Conservation (phyloP, 1,140 invertebrate genomes). For the Habropoda laboriosa region DNA sequence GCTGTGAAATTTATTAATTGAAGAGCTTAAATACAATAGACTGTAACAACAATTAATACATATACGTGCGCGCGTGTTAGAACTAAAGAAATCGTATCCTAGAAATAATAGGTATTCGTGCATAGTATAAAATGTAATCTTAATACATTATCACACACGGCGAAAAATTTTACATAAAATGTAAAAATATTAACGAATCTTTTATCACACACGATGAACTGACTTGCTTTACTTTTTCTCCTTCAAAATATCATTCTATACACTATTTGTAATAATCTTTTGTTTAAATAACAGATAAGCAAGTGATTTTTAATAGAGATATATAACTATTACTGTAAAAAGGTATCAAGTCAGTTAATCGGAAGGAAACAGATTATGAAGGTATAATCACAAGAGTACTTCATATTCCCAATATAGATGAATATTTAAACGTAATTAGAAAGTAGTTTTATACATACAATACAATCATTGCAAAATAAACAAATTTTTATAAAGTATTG, state of each 20-base stretch:
- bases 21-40: conserved; percentile 74
- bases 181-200: conserved; percentile 30
- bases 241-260: conserved; percentile 25
- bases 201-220: conserved; percentile 23
- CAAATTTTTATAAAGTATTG: conserved; percentile 69
- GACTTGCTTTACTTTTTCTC: conserved; percentile 22
- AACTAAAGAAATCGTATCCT: conserved; percentile 65
- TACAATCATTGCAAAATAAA: conserved; percentile 75
- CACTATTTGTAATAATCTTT: not conserved
- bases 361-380: conserved; percentile 47
- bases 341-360: conserved; percentile 51
- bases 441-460: conserved; percentile 76
- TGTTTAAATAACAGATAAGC: not conserved
- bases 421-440: conserved; percentile 71
- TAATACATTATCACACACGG: conserved; percentile 30
- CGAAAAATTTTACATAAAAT: conserved; percentile 27
- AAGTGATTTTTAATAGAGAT: conserved; percentile 12
- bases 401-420: conserved; percentile 60
- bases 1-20: conserved; percentile 61
- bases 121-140: conserved; percentile 62
- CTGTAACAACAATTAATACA: conserved; percentile 73
- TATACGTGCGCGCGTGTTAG: conserved; percentile 58
- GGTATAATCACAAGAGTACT: conserved; percentile 46
- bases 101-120: conserved; percentile 69
- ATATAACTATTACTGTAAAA: conserved; percentile 16